phyloP scores from a whole-genome alignment of 2,888 invertebrate species.

The Pogonocherus hispidulus region DNA sequence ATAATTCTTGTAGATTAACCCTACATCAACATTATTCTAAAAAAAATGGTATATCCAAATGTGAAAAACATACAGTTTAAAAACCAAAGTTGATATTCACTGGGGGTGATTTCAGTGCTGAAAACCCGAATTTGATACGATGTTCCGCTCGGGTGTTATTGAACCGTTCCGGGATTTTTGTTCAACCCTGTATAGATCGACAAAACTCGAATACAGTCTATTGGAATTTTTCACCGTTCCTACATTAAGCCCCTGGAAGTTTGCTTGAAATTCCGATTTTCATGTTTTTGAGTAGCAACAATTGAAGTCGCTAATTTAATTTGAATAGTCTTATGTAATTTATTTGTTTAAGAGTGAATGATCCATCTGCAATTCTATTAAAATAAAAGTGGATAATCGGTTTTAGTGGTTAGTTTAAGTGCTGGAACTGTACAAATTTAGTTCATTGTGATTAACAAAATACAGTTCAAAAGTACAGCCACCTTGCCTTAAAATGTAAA shows the following conservation, averaged over 20 bases:
- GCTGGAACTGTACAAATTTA: background rate
- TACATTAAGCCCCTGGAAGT: background rate
- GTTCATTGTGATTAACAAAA: background rate
- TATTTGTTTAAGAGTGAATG: background rate
- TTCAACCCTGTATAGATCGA: no score
- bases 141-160: no score
- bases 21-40: no score
- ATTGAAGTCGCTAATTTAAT: slow-evolving; percentile 1
- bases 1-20: no score
- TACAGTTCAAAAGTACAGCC: background rate
- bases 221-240: no score
- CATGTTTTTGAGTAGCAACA: background rate
- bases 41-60: no score
- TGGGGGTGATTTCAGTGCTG: no score
- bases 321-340: background rate
- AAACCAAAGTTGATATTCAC: no score
- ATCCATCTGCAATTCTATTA: background rate
- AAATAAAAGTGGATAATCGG: slow-evolving; percentile 4
- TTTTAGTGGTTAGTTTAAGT: background rate
- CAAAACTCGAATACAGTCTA: no score
- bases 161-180: no score
- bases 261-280: background rate
- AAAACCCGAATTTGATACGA: no score
- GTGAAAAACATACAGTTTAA: no score
- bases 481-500: background rate